A percentile compares a stretch with the other conserved stretches of the same genome.
phyloP scores from a whole-genome alignment of 2,888 invertebrate genomes.

The Masnerella sp. region DNA sequence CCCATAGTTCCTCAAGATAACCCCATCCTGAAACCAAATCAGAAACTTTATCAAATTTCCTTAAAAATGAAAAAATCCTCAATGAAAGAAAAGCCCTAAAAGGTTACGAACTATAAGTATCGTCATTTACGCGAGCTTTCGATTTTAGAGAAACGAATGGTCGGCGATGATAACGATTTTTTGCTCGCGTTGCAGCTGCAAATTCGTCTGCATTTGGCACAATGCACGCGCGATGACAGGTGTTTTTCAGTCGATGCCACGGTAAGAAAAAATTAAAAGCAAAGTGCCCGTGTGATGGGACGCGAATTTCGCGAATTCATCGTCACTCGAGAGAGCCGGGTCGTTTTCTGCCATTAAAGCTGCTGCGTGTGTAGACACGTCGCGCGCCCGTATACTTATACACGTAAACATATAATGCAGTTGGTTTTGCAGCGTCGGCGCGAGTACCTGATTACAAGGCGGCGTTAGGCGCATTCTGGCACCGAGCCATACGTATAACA shows the following conservation, averaged over 20 bases:
- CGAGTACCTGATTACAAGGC: constrained; percentile 59
- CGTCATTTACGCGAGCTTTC: too few species aligned
- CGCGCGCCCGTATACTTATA: constrained; percentile 55
- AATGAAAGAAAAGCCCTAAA: too few species aligned
- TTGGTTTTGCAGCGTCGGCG: constrained; percentile 51
- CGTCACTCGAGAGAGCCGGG: constrained; percentile 57
- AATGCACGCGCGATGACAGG: constrained; percentile 59
- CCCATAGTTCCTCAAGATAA: too few species aligned
- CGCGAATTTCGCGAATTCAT: constrained; percentile 60
- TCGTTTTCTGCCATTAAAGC: constrained; percentile 60
- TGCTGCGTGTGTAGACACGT: constrained; percentile 39
- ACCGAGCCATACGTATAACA: constrained; percentile 43
- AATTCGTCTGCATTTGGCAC: constrained; percentile 48
- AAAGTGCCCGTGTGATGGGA: constrained; percentile 62
- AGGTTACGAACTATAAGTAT: too few species aligned
- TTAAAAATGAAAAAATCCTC: too few species aligned
- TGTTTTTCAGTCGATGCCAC: constrained; percentile 58
- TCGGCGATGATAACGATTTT: constrained; percentile 42
- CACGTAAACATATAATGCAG: constrained; percentile 56
- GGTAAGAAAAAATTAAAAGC: constrained; percentile 61
- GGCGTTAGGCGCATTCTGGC: constrained; percentile 25
- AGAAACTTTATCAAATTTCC: too few species aligned
- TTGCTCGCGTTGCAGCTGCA: constrained; percentile 49
- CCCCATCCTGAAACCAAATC: too few species aligned
- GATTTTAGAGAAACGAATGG: constrained; percentile 43